A percentile compares a stretch with the other conserved stretches of the same genome.
Conservation (phyloP, 2,888 invertebrate species). For the Palloptera scutellata region DNA sequence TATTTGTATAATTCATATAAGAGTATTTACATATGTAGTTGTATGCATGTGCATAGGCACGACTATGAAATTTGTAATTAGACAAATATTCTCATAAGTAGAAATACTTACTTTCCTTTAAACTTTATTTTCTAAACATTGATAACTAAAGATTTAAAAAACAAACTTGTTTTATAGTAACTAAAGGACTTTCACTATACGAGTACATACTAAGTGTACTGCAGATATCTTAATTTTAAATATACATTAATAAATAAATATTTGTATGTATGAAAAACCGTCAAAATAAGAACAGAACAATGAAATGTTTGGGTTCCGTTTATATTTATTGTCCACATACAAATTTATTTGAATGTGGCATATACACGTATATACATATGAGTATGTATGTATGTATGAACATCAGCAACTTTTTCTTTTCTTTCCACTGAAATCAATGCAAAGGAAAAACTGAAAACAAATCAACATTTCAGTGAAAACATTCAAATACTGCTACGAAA, state of each 20-base stretch:
- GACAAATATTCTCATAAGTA: constrained; percentile 28
- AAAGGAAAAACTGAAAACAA: constrained; percentile 36
- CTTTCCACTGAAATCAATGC: constrained; percentile 20
- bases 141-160: too few species aligned
- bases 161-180: too few species aligned
- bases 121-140: too few species aligned
- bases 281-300: background rate
- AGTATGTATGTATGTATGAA: background rate
- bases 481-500: constrained; percentile 4
- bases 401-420: constrained; percentile 20
- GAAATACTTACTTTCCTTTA: constrained; percentile 23
- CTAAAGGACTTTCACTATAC: too few species aligned
- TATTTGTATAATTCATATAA: too few species aligned
- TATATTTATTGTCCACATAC: background rate
- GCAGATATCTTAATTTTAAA: too few species aligned
- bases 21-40: too few species aligned
- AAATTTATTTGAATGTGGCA: too few species aligned
- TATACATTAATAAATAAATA: background rate
- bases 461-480: constrained; percentile 39
- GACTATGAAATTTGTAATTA: too few species aligned
- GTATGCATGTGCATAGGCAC: too few species aligned
- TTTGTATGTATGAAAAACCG: background rate
- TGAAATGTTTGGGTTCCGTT: background rate
- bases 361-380: background rate
- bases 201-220: too few species aligned